phyloP scores from a whole-genome alignment of 2,888 invertebrate species.

The Tenthredo notha region DNA sequence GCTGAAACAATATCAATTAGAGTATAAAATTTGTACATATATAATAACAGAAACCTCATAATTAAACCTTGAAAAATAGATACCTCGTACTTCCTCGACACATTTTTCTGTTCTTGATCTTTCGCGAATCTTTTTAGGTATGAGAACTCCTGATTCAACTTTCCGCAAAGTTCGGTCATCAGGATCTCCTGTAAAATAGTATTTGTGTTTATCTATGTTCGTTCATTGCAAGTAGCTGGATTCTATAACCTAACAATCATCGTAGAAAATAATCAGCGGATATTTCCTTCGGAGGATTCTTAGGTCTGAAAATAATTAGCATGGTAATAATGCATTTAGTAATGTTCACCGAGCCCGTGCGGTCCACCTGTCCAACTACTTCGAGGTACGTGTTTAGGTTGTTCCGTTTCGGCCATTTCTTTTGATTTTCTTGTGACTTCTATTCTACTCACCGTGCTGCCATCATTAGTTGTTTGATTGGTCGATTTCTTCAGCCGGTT shows the following conservation, averaged over 20 bases:
- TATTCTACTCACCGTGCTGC: constrained; percentile 13
- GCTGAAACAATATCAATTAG: constrained; percentile 68
- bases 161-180: constrained; percentile 90
- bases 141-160: constrained; percentile 93
- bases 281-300: not conserved
- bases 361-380: constrained; percentile 77
- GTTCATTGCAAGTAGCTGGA: not conserved
- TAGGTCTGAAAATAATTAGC: constrained; percentile 24
- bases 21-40: not conserved
- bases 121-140: constrained; percentile 94
- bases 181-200: constrained; percentile 86
- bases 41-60: not conserved
- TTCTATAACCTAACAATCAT: constrained; percentile 11
- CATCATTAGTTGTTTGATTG: constrained; percentile 11
- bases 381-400: constrained; percentile 67
- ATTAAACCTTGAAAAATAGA: constrained; percentile 29
- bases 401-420: constrained; percentile 56
- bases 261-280: constrained; percentile 40
- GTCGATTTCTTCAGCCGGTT: constrained; percentile 34
- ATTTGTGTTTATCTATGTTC: not conserved
- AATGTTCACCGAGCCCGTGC: constrained; percentile 80
- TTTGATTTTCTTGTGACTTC: constrained; percentile 9
- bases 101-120: constrained; percentile 91
- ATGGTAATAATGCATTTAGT: constrained; percentile 5
- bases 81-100: constrained; percentile 84